phyloP scores from a whole-genome alignment of 2,888 invertebrate species.

The Nebria salina region DNA sequence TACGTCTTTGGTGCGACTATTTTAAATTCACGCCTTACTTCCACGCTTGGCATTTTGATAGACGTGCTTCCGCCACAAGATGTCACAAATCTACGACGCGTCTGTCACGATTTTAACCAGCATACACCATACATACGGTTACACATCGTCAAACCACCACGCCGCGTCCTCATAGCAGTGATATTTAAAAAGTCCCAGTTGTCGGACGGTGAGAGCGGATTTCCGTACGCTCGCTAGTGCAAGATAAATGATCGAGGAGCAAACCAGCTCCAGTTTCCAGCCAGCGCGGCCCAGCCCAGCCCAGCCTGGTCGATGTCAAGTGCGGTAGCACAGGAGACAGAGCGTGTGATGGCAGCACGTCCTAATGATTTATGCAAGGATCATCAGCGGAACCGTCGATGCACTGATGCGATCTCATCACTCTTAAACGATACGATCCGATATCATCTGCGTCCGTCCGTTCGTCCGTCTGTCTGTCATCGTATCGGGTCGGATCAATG shows the following conservation, averaged over 20 bases:
- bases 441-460: constrained; percentile 16
- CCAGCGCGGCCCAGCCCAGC: background rate
- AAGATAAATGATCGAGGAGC: background rate
- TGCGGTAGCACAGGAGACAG: constrained; percentile 3
- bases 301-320: background rate
- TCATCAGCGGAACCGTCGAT: constrained; percentile 36
- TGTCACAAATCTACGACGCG: background rate
- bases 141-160: background rate
- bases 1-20: background rate
- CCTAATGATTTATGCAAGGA: constrained; percentile 44
- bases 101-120: background rate
- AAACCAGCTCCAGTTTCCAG: background rate
- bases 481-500: constrained; percentile 7
- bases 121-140: constrained; percentile 3
- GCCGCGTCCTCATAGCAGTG: background rate
- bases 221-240: background rate
- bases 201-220: background rate
- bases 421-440: constrained; percentile 28
- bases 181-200: background rate
- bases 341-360: constrained; percentile 20
- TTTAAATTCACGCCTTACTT: background rate
- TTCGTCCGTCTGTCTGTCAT: background rate
- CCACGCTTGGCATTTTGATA: background rate
- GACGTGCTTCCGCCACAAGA: background rate
- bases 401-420: constrained; percentile 37